phyloP scores from a whole-genome alignment of 1,140 invertebrate genomes.

The Eulimnadia texana region DNA sequence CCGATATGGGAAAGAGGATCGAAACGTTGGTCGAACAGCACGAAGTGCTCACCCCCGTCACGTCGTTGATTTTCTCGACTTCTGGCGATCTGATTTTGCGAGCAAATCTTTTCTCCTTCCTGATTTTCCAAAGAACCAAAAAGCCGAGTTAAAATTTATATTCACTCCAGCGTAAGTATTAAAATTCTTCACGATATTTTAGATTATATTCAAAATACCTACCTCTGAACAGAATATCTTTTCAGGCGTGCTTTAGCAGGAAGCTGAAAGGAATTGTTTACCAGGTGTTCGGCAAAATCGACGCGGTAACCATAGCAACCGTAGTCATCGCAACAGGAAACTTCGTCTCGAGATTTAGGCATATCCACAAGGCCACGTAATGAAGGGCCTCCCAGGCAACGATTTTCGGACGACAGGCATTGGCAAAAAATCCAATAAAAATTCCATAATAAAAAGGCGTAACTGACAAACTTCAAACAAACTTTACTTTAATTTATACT shows the following conservation, averaged over 20 bases:
- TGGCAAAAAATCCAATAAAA: background rate
- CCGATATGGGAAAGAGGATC: constrained; percentile 13
- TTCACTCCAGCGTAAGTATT: too few relatives aligned
- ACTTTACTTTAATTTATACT: too few relatives aligned
- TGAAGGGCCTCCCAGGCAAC: background rate
- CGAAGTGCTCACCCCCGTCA: background rate
- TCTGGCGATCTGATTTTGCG: background rate
- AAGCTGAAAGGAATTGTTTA: background rate
- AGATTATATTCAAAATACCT: too few relatives aligned
- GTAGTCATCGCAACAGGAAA: background rate
- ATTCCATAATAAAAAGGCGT: background rate
- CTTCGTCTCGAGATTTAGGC: background rate
- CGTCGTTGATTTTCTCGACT: background rate
- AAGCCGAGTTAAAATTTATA: too few relatives aligned
- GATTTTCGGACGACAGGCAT: background rate
- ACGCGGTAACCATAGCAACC: background rate
- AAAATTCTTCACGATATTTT: background rate
- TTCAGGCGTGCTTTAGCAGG: background rate
- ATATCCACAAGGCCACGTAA: background rate
- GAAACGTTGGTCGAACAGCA: constrained; percentile 9
- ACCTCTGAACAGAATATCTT: too few relatives aligned
- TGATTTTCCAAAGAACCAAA: too few relatives aligned
- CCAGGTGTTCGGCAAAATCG: background rate
- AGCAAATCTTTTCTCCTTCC: too few relatives aligned
- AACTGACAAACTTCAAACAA: too few relatives aligned